These are phyloP conservation scores for Synanthedon myopaeformis DNA, from an alignment of 2,888 invertebrate genomes.

Conservation along the genomic window DNA sequence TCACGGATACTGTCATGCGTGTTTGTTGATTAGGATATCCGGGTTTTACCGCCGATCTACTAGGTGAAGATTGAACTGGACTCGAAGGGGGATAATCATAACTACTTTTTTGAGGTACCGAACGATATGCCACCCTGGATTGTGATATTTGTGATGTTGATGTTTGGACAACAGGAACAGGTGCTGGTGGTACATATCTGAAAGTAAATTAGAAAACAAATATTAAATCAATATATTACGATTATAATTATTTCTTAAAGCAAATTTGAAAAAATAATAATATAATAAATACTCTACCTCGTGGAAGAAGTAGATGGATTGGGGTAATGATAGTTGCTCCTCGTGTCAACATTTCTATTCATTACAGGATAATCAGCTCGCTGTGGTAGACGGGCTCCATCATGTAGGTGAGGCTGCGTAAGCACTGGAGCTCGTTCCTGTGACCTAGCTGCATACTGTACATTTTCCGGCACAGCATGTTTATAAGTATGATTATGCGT, in stretches of 20 bases:
- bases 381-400: conserved; percentile 32
- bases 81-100: conserved; percentile 41
- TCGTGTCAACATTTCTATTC: conserved; percentile 33
- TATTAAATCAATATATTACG: conserved; percentile 3
- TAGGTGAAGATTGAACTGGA: conserved; percentile 46
- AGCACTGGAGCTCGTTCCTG: conserved; percentile 42
- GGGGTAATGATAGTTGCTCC: conserved; percentile 42
- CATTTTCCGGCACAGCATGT: conserved; percentile 34
- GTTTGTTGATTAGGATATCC: conserved; percentile 53
- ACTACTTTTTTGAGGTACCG: conserved; percentile 38
- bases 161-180: conserved; percentile 38
- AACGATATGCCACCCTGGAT: conserved; percentile 35
- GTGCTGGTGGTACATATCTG: conserved; percentile 30
- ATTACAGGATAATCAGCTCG: conserved; percentile 40
- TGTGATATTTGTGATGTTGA: conserved; percentile 33
- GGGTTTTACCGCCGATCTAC: conserved; percentile 42
- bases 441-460: conserved; percentile 40
- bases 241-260: conserved; percentile 1
- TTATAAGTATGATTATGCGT: conserved; percentile 46
- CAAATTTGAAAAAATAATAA: conserved; percentile 2
- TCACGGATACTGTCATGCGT: conserved; percentile 63
- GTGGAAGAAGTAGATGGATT: conserved; percentile 49
- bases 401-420: conserved; percentile 34
- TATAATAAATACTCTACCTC: conserved; percentile 4
- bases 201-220: background rate